Percentiles rank a stretch among this genome's conserved stretches.
Evolutionary conservation across 2,797 vertebrate species (phyloP).

Genomic region (Pachyuromys duprasi): DNA sequence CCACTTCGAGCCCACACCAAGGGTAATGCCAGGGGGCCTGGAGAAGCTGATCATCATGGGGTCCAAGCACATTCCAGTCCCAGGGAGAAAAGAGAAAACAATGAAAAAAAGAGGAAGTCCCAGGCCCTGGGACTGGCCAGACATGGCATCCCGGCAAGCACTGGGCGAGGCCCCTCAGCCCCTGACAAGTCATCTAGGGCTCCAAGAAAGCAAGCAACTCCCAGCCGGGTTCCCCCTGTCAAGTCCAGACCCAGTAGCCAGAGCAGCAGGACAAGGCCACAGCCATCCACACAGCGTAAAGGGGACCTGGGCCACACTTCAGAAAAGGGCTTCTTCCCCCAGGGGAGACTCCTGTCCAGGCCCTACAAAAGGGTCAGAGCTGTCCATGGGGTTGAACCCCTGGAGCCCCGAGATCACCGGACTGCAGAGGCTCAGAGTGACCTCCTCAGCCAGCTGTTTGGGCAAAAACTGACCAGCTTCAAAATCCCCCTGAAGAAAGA

Average conservation of each 20-base stretch:
- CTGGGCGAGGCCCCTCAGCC: conserved; percentile 81
- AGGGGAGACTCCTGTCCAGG: conserved; percentile 89
- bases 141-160: conserved; percentile 83
- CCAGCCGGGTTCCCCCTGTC: conserved; percentile 90
- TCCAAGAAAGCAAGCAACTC: conserved; percentile 89
- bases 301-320: conserved; percentile 88
- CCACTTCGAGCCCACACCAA: conserved; percentile 74
- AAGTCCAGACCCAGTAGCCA: conserved; percentile 89
- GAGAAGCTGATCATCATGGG: conserved; percentile 89
- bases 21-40: conserved; percentile 90
- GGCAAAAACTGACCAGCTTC: conserved; percentile 98
- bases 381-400: conserved; percentile 88
- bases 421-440: conserved; percentile 98
- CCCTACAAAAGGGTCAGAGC: conserved; percentile 89
- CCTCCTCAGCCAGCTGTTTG: conserved; percentile 98
- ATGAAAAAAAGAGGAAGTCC: conserved; percentile 91
- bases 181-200: conserved; percentile 50
- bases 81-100: conserved; percentile 91
- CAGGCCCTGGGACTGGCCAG: conserved; percentile 82
- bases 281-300: conserved; percentile 90
- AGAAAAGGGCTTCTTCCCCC: conserved; percentile 89
- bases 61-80: conserved; percentile 88
- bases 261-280: conserved; percentile 88
- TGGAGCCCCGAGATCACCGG: conserved; percentile 90
- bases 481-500: conserved; percentile 99